Percentiles rank a stretch among this genome's conserved stretches.
Evolutionary conservation across 2,888 invertebrate species (phyloP).

Genomic region (Brachypterus glaber): DNA sequence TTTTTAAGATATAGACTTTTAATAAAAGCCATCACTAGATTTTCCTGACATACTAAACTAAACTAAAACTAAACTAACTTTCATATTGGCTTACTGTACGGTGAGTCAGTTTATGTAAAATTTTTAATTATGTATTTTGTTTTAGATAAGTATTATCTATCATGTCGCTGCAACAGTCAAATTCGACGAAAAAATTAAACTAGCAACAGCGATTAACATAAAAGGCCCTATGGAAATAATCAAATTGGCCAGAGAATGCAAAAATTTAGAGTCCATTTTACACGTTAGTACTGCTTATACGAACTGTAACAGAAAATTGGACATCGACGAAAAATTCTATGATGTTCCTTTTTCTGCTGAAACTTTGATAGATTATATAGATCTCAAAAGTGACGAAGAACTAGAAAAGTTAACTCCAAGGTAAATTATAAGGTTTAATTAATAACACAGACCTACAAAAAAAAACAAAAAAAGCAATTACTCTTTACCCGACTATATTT

Average conservation of each 20-base stretch:
- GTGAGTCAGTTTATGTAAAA: background rate
- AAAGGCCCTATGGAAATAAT: slow-evolving; percentile 43
- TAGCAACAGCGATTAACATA: slow-evolving; percentile 44
- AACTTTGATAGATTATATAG: slow-evolving; percentile 30
- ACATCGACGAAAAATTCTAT: slow-evolving; percentile 39
- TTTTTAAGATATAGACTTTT: background rate
- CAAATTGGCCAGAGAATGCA: slow-evolving; percentile 42
- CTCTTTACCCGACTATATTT: too few species aligned
- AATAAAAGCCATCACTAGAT: too few species aligned
- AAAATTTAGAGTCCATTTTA: slow-evolving; percentile 42
- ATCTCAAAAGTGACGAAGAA: slow-evolving; percentile 33
- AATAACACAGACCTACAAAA: too few species aligned
- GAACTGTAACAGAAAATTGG: slow-evolving; percentile 23
- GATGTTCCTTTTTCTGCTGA: slow-evolving; percentile 42
- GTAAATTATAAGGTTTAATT: too few species aligned
- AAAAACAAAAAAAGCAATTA: too few species aligned
- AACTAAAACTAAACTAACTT: too few species aligned
- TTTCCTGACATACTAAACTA: too few species aligned
- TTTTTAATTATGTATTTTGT: slow-evolving; percentile 28
- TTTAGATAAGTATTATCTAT: slow-evolving; percentile 44
- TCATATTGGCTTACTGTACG: too few species aligned
- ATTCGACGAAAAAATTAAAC: slow-evolving; percentile 44
- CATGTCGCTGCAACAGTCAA: slow-evolving; percentile 48
- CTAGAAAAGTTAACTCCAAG: slow-evolving; percentile 32
- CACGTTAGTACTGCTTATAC: slow-evolving; percentile 30